These are phyloP conservation scores for Petrocephalus microphthalmus DNA, from an alignment of 2,113 vertebrate species.

Conservation along the genomic window DNA sequence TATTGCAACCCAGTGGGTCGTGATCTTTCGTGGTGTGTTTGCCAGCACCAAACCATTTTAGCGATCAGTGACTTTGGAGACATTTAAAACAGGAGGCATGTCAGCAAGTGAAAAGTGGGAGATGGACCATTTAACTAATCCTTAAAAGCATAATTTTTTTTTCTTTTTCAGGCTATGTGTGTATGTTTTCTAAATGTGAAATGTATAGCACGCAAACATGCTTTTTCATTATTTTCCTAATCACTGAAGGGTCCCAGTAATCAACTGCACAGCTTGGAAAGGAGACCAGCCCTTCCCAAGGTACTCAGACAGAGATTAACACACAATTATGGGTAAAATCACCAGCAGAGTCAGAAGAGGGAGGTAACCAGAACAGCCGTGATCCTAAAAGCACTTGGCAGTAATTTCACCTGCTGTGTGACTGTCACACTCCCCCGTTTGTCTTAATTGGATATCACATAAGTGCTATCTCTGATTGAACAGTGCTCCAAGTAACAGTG, in stretches of 20 bases:
- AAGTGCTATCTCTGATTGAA: background rate
- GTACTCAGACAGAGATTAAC: background rate
- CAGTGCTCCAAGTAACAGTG: background rate
- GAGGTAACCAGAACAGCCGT: background rate
- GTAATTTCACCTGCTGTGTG: background rate
- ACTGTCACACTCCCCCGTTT: background rate
- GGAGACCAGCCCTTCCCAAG: background rate
- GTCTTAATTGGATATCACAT: background rate
- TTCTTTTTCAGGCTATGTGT: background rate
- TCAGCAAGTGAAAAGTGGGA: background rate
- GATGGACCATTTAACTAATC: background rate
- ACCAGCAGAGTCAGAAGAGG: background rate
- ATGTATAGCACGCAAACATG: background rate
- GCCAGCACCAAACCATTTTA: background rate
- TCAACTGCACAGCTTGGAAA: background rate
- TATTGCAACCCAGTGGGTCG: background rate
- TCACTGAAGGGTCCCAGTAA: background rate
- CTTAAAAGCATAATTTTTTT: background rate
- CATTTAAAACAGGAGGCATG: background rate
- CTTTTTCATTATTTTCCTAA: background rate
- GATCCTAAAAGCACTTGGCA: background rate
- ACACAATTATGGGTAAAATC: constrained; percentile 4
- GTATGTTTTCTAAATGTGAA: background rate
- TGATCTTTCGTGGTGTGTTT: background rate
- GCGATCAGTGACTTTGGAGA: background rate